A percentile compares a stretch with the other conserved stretches of the same genome.
phyloP scores from a whole-genome alignment of 2,888 invertebrate species.

The Harmothoe impar region DNA sequence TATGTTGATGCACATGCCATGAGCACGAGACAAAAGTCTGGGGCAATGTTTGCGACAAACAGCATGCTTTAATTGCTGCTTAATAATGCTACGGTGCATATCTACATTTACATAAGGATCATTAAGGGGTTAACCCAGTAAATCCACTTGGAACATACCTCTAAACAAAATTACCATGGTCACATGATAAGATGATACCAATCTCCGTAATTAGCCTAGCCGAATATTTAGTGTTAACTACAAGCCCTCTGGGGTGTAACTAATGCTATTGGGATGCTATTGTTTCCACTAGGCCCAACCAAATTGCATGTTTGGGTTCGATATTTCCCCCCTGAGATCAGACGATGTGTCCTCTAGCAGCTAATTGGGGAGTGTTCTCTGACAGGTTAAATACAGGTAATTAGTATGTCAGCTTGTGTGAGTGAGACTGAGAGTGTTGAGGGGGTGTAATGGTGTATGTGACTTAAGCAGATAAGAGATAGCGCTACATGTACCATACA shows the following conservation, averaged over 20 bases:
- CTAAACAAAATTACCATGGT: too few relatives aligned
- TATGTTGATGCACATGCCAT: too few relatives aligned
- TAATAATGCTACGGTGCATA: too few relatives aligned
- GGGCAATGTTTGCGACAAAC: too few relatives aligned
- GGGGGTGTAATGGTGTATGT: background rate
- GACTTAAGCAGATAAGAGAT: background rate
- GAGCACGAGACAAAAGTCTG: too few relatives aligned
- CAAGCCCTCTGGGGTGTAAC: background rate
- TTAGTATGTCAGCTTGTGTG: background rate
- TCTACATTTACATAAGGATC: too few relatives aligned
- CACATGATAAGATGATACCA: too few relatives aligned
- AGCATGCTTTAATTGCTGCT: too few relatives aligned
- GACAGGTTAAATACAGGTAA: background rate
- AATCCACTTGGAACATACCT: too few relatives aligned
- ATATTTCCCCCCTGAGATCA: background rate
- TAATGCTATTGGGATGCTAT: background rate
- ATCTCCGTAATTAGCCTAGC: too few relatives aligned
- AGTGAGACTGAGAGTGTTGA: background rate
- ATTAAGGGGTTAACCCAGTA: too few relatives aligned
- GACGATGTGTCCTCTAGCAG: background rate
- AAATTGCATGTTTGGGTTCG: background rate
- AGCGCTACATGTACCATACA: background rate
- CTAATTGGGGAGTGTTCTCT: slow-evolving; percentile 1
- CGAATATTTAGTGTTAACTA: too few relatives aligned
- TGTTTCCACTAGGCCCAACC: background rate